Conservation (phyloP, 2,888 invertebrate species). For the Leptinotarsa tumamoca region DNA sequence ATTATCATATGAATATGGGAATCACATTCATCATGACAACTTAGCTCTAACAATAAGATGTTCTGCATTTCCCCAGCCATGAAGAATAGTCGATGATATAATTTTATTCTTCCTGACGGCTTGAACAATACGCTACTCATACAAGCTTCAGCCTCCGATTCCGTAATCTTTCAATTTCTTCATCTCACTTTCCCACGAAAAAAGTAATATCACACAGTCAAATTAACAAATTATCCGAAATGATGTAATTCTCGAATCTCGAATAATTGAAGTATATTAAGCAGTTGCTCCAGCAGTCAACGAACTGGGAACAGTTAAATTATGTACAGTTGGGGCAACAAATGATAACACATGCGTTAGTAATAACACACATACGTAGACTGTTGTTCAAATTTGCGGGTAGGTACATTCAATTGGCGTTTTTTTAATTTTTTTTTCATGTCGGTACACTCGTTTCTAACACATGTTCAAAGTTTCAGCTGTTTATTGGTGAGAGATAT, state of each 20-base stretch:
- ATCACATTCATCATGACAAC: not conserved
- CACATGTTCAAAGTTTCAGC: too few relatives aligned
- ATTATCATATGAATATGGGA: not conserved
- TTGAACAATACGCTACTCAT: constrained; percentile 4
- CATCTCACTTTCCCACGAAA: constrained; percentile 8
- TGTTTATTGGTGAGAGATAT: too few relatives aligned
- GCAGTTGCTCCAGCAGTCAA: constrained; percentile 8
- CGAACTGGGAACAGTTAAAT: constrained; percentile 6
- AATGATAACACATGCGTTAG: too few relatives aligned
- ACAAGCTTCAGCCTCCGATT: not conserved
- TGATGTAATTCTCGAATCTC: constrained; percentile 6
- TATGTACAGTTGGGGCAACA: not conserved
- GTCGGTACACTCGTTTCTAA: too few relatives aligned
- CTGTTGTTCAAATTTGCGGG: too few relatives aligned
- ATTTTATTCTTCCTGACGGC: not conserved
- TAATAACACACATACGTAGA: too few relatives aligned
- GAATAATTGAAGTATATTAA: constrained; percentile 4
- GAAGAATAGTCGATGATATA: constrained; percentile 3
- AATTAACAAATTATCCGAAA: constrained; percentile 17
- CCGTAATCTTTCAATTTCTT: constrained; percentile 10
- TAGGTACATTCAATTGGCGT: too few relatives aligned
- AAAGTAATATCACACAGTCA: constrained; percentile 13
- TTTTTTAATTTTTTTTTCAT: too few relatives aligned
- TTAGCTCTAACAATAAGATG: not conserved
- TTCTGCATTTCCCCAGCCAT: not conserved